phyloP scores from a whole-genome alignment of 2,113 vertebrate species.

The Epinephelus lanceolatus region DNA sequence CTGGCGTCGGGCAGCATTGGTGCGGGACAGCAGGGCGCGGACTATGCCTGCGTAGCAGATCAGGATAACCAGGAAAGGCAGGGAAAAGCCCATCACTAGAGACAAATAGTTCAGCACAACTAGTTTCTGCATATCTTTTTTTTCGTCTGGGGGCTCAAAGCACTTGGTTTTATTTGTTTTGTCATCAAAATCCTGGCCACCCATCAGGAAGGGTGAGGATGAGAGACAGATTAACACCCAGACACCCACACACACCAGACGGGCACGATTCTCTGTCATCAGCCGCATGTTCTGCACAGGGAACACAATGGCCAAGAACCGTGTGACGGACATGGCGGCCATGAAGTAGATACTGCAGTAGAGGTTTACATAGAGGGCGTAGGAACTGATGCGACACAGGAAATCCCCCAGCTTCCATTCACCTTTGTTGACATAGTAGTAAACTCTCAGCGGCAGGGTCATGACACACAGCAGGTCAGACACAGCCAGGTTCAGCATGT shows the following conservation, averaged over 20 bases:
- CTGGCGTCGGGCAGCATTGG: constrained; percentile 79
- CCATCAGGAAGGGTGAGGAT: constrained; percentile 89
- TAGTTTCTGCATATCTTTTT: constrained; percentile 51
- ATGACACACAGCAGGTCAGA: constrained; percentile 93
- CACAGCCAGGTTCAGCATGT: constrained; percentile 94
- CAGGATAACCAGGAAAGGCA: constrained; percentile 91
- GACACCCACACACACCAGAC: constrained; percentile 84
- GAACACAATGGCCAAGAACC: constrained; percentile 95
- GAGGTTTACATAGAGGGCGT: constrained; percentile 94
- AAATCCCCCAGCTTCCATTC: constrained; percentile 91
- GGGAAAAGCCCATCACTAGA: constrained; percentile 88
- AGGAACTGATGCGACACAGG: constrained; percentile 92
- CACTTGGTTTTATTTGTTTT: constrained; percentile 91
- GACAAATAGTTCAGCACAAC: constrained; percentile 89
- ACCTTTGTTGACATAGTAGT: constrained; percentile 91
- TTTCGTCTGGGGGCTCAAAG: constrained; percentile 88
- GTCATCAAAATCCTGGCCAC: constrained; percentile 73
- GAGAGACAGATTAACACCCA: constrained; percentile 92
- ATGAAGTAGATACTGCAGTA: constrained; percentile 98
- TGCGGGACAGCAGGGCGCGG: constrained; percentile 86
- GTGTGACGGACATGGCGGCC: constrained; percentile 96
- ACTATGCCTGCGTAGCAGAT: constrained; percentile 94
- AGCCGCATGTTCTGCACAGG: constrained; percentile 90
- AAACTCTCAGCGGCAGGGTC: constrained; percentile 91
- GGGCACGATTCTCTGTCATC: constrained; percentile 87